Conservation (phyloP, 2,797 vertebrate species). For the Enoplosus armatus region DNA sequence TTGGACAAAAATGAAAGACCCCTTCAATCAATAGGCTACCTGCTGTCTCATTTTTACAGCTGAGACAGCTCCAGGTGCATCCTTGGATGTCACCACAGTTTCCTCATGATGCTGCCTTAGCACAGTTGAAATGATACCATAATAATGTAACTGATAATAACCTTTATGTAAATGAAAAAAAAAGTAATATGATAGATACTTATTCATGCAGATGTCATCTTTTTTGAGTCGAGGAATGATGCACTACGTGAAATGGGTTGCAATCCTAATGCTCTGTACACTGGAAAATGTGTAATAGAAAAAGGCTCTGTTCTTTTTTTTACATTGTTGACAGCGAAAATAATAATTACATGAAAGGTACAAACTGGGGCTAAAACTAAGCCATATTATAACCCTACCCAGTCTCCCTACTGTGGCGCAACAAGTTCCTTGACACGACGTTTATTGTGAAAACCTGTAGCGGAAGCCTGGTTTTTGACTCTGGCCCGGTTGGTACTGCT, state of each 20-base stretch:
- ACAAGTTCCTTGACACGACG: background rate
- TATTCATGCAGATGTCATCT: background rate
- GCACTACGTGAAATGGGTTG: background rate
- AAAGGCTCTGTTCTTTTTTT: background rate
- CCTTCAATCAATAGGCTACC: background rate
- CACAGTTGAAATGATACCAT: background rate
- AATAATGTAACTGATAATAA: background rate
- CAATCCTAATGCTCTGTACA: background rate
- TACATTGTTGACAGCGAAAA: background rate
- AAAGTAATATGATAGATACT: background rate
- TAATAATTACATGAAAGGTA: background rate
- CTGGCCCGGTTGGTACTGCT: background rate
- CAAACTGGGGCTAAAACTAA: background rate
- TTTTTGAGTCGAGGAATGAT: background rate
- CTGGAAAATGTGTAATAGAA: background rate
- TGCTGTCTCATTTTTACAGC: background rate
- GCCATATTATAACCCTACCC: background rate
- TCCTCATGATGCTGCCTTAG: background rate
- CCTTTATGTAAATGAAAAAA: background rate
- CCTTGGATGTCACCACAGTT: background rate
- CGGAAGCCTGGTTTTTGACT: slow-evolving; percentile 41
- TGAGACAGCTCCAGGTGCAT: background rate
- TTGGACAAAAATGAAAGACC: background rate
- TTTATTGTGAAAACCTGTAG: slow-evolving; percentile 59
- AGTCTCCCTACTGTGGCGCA: background rate